phyloP scores from a whole-genome alignment of 1,140 invertebrate species.

The Ooceraea biroi region DNA sequence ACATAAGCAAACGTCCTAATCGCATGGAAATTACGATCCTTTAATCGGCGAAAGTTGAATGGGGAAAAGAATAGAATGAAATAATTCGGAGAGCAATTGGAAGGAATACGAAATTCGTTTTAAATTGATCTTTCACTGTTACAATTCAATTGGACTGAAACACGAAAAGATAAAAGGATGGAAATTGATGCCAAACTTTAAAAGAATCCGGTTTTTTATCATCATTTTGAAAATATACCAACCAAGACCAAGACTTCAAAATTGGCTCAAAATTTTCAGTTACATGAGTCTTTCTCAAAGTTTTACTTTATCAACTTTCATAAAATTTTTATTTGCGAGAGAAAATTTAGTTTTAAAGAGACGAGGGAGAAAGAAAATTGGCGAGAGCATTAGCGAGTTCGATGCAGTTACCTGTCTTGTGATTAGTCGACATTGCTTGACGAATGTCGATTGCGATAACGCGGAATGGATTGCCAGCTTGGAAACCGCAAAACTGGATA shows the following conservation, averaged over 20 bases:
- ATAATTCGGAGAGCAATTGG: not conserved
- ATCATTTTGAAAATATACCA: not conserved
- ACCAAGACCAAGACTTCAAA: not conserved
- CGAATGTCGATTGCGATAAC: not conserved
- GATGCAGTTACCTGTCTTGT: conserved; percentile 3
- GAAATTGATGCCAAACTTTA: not conserved
- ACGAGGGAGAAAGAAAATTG: not conserved
- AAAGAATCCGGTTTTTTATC: not conserved
- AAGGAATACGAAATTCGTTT: not conserved
- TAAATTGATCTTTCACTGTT: not conserved
- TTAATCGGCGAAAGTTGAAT: not conserved
- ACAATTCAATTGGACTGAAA: not conserved
- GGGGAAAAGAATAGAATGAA: not conserved
- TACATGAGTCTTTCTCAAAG: not conserved
- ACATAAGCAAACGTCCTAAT: conserved; percentile 48
- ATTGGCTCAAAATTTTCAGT: not conserved
- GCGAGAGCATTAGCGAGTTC: conserved; percentile 15
- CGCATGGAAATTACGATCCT: conserved; percentile 41
- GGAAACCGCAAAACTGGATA: conserved; percentile 12
- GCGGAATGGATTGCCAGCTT: not conserved
- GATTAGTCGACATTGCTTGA: conserved; percentile 14
- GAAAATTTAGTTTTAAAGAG: not conserved
- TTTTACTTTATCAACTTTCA: not conserved
- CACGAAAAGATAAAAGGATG: not conserved
- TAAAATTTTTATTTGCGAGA: conserved; percentile 17